Conservation (phyloP, 2,797 vertebrate species). For the Rhinichthys osculus region DNA sequence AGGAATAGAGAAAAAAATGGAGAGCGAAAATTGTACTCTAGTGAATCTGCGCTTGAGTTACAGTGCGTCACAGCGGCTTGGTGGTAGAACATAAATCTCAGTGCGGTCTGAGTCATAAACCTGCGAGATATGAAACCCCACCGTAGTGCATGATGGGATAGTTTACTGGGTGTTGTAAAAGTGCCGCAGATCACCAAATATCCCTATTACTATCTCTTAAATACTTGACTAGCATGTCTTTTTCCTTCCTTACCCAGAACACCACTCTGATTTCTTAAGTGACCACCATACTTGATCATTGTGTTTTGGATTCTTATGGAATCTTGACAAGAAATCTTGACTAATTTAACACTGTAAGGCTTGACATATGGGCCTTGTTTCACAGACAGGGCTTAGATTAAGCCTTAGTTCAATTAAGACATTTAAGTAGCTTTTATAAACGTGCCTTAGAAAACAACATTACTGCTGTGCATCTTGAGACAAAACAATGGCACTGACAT, state of each 20-base stretch:
- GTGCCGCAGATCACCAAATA: constrained; percentile 25
- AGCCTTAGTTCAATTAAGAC: no score
- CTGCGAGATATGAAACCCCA: constrained; percentile 31
- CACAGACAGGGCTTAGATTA: no score
- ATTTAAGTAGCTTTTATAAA: no score
- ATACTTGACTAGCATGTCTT: background rate
- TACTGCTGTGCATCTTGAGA: no score
- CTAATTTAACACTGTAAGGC: background rate
- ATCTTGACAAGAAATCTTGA: background rate
- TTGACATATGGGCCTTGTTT: background rate
- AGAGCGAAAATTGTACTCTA: constrained; percentile 1
- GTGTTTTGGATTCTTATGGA: background rate
- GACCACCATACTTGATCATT: background rate
- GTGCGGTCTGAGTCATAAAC: constrained; percentile 30
- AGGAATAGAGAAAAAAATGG: background rate
- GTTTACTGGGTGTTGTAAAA: constrained; percentile 25
- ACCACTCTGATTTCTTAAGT: background rate
- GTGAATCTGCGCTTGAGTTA: constrained; percentile 33
- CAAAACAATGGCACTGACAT: no score
- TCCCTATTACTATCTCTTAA: constrained; percentile 11
- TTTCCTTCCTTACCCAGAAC: background rate
- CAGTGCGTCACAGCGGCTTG: background rate
- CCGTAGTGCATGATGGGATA: constrained; percentile 39
- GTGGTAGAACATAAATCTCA: constrained; percentile 32
- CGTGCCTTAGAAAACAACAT: no score